Evolutionary conservation across 2,797 vertebrate genomes (phyloP), one percentile per base, ranked within the genome.

Genomic region (Aulostomus chinensis): DNA sequence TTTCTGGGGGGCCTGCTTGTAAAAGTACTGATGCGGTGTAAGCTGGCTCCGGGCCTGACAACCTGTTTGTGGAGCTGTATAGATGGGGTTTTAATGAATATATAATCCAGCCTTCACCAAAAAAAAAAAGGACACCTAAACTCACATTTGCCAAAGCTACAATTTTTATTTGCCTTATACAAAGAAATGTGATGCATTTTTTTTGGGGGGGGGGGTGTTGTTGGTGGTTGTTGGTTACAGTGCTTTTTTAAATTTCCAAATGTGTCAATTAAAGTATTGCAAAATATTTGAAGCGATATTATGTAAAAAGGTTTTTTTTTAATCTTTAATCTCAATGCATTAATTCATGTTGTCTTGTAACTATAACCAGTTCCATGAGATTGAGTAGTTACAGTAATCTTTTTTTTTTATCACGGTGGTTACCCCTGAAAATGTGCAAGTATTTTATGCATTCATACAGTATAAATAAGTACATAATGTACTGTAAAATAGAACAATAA

Each of bases 1-100:
- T 84, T 90, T 90, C 89, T 90, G 87, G 89, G 89, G 88, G 89
- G 87, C 75, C 87, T 28, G 50, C 84, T 86, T 82, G 78, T 90
- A 83, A 88, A 90, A 83, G 76, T 59, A 73, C 77, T 62, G 73
- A 86, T 85, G 86, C 73, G 68, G 82, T 78, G 68, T 58, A 53
- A 60, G 76, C 65, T 90, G 86, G 85, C 86, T 71, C 40, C 31
- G 13, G 24, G 86, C 78, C 86, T 87, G 85, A 88, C 88, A 90
- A 89, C 86, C 82, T 90, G 86, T 85, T 89, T 80, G 71, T 60
- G 77, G 81, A 85, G 72, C 74, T 55, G 66, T 83, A 79, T 79
- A 73, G 83, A 88, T 81, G 81, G 73, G 53, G 36, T 87, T 90
- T 86, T 85, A 84, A 89, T 89, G 80, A 88, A 86, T 77, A 74